These are phyloP conservation scores for Drosophila elegans DNA, from an alignment of 1,140 invertebrate species.

Conservation along the genomic window DNA sequence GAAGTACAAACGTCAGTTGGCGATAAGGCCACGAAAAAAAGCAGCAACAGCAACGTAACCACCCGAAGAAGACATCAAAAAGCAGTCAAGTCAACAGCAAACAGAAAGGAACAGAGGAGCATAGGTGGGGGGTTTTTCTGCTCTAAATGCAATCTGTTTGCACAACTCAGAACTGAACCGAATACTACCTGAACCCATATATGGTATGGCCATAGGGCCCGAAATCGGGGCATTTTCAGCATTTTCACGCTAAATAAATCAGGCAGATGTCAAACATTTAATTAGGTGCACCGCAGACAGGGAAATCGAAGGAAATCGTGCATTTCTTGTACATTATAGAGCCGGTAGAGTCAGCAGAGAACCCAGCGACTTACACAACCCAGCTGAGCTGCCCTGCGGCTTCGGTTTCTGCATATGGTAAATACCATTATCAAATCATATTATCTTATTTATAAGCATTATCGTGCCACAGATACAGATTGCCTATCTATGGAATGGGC, in stretches of 20 bases:
- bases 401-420: slow-evolving; percentile 83
- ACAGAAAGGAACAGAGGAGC: slow-evolving; percentile 33
- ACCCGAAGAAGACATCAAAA: slow-evolving; percentile 49
- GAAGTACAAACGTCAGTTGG: slow-evolving; percentile 82
- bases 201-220: slow-evolving; percentile 8
- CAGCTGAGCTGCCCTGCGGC: slow-evolving; percentile 26
- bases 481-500: slow-evolving; percentile 82
- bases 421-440: slow-evolving; percentile 85
- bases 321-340: slow-evolving; percentile 4
- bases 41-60: slow-evolving; percentile 28
- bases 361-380: slow-evolving; percentile 4
- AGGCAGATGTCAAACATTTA: slow-evolving; percentile 66
- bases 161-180: slow-evolving; percentile 33
- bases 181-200: slow-evolving; percentile 6
- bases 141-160: slow-evolving; percentile 79
- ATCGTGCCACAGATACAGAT: slow-evolving; percentile 82
- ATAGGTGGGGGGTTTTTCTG: slow-evolving; percentile 41
- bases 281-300: slow-evolving; percentile 56
- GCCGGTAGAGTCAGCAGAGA: background rate
- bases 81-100: slow-evolving; percentile 68
- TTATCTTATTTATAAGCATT: slow-evolving; percentile 85
- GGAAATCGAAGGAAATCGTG: background rate
- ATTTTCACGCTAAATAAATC: slow-evolving; percentile 48
- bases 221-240: slow-evolving; percentile 13
- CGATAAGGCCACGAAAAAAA: slow-evolving; percentile 57